These are phyloP conservation scores for Eulimnadia texana DNA, from an alignment of 1,140 invertebrate genomes.

Conservation along the genomic window DNA sequence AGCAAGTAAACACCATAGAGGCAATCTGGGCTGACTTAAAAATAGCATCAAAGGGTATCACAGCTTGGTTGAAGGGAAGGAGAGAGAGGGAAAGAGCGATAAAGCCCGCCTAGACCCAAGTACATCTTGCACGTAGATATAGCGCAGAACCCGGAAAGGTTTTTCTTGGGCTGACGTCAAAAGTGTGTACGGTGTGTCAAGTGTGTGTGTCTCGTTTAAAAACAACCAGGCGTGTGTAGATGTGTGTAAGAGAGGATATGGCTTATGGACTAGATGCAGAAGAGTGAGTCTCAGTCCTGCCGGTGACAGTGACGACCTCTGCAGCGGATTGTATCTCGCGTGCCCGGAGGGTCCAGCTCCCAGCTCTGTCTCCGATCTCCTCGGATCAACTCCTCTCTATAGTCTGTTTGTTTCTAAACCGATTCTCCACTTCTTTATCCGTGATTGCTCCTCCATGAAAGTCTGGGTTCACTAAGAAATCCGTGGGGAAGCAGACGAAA, in stretches of 20 bases:
- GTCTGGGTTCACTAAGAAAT: background rate
- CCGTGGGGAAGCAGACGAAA: no score
- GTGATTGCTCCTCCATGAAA: background rate
- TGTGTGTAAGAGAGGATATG: background rate
- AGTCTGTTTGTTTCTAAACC: background rate
- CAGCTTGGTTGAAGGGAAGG: no score
- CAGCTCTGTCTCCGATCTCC: background rate
- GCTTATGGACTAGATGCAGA: background rate
- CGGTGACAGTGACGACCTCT: background rate
- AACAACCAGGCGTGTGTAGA: background rate
- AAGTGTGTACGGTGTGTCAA: background rate
- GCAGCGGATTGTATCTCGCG: background rate
- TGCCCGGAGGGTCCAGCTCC: background rate
- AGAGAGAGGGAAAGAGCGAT: no score
- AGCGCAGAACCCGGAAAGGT: background rate
- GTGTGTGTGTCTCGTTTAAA: background rate
- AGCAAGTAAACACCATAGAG: background rate
- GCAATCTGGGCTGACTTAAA: background rate
- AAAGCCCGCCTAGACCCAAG: no score
- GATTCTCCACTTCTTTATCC: no score
- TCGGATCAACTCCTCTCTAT: background rate
- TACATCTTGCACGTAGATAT: background rate
- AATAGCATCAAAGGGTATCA: background rate
- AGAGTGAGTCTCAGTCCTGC: background rate
- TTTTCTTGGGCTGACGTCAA: background rate